Evolutionary conservation across 2,113 vertebrate genomes (phyloP), one percentile per base, ranked within the genome.

Genomic region (Varanus komodoensis): DNA sequence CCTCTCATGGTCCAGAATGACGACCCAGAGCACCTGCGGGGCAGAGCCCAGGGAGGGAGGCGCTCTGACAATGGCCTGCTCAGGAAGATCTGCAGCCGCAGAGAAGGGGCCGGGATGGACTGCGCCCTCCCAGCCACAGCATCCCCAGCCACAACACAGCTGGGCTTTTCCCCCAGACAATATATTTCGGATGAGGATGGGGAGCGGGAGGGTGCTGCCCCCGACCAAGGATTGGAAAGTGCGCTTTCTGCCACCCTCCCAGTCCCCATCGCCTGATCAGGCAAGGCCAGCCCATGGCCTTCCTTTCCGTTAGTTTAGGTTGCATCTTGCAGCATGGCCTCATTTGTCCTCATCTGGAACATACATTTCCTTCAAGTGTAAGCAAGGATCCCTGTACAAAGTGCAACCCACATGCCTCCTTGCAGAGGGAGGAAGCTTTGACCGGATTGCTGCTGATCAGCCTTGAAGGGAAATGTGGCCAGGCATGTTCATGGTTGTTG

Each of bases 301-400:
- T 52, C 12, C n/a, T 82, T 29, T 34, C 6, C 52, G 64, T 57
- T 68, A 71, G 78, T 69, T 50, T 52, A 48, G 75, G 17, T 52
- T 48, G 11, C 75, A 25, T 34, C 34, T 75, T 25, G 4, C 9
- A 86, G 32, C 29, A 44, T 32, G 44, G 44, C 77, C 64, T 29
- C 1, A 1, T 25, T 61, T 4, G 57, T 67, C 38, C 32, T 87
- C 19, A 48, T 79, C 50, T 11, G 75, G 77, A 61, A 14, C 9
- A 14, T 27, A 50, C 64, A 69, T 34, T 80, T 69, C 21, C 23
- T 11, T 80, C 52, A 17, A 27, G 1, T 68, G 87, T 52, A 69
- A 88, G 87, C 64, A n/a, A 27, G 52, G 64, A 34, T 81, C 6
- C 71, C 67, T 88, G 77, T 69, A 81, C 87, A 29, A 80, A 68